Percentiles rank a stretch among this genome's conserved stretches.
Evolutionary conservation across 2,797 vertebrate species (phyloP).

Genomic region (Euthynnus affinis): DNA sequence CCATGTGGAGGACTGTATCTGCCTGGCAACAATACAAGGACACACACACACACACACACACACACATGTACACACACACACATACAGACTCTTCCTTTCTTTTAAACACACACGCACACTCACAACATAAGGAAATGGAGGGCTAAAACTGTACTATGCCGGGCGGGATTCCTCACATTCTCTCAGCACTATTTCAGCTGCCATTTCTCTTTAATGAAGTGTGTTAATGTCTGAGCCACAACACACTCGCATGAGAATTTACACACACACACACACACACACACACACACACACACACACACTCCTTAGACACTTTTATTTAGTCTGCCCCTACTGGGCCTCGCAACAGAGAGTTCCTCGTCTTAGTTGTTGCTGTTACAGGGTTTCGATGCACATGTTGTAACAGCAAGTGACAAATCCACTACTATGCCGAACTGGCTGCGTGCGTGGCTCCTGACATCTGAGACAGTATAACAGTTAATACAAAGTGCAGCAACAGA

Average conservation of each 20-base stretch:
- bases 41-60: conserved; percentile 32
- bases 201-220: conserved; percentile 29
- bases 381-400: conserved; percentile 63
- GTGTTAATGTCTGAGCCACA: conserved; percentile 26
- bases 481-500: background rate
- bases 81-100: conserved; percentile 37
- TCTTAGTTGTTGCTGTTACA: conserved; percentile 35
- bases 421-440: conserved; percentile 37
- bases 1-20: conserved; percentile 80
- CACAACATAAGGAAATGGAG: conserved; percentile 62
- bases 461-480: conserved; percentile 6
- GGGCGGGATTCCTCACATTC: conserved; percentile 66
- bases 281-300: no score
- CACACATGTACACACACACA: conserved; percentile 32
- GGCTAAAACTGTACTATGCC: conserved; percentile 52
- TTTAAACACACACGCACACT: conserved; percentile 19
- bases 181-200: conserved; percentile 54
- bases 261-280: conserved; percentile 6
- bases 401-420: conserved; percentile 65
- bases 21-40: conserved; percentile 82
- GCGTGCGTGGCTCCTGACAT: conserved; percentile 39
- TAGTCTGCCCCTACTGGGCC: conserved; percentile 33
- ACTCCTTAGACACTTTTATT: conserved; percentile 9
- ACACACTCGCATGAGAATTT: conserved; percentile 6
- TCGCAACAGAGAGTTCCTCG: conserved; percentile 8